Base-by-base conservation (phyloP, 2,888 invertebrate species). In the Hirtodrosophila cameraria region DNA sequence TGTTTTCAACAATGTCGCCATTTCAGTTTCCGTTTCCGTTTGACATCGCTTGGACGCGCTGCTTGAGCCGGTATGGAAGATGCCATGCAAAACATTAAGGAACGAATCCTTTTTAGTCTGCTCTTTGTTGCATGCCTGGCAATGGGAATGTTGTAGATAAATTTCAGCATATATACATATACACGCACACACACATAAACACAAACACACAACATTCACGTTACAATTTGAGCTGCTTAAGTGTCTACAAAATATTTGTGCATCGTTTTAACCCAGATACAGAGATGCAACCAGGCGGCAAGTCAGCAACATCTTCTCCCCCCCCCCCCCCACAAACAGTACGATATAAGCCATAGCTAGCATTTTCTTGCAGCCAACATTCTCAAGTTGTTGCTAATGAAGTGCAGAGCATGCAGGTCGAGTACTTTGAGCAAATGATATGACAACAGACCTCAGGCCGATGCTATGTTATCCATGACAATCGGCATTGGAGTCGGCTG, bases 1-100 rank as follows among this genome's bases (percentile, higher is more conserved):
- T 82, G 82, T 86, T 70, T 62, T 79, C 81, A 78, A 84, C 86
- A 82, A 81, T 81, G 80, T 80, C 78, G 73, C 81, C 74, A 76
- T 62, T 73, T 55, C 50, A 61, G 59, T 74, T 67, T 57, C 73
- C 77, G 65, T 61, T 75, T 58, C 77, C 79, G 61, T 45, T 71
- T 65, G 61, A 36, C 58, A 48, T 60, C 48, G 61, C 62, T 58
- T 46, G 81, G 74, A 76, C 70, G 70, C 77, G 59, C 39, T 55
- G 31, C 62, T 33, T 49, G 41, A 41, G 42, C 31, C 41, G 28
- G 18, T 38, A 28, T 20, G 36, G 38, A 28, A 49, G 23, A 28
- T 54, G 61, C 27, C 61, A 70, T 72, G 75, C 55, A 74, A 72
- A 74, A 52, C 70, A 69, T 46, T 63, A 63, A 46, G 60, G 59